Evolutionary conservation across 2,888 invertebrate species (phyloP).

Genomic region (Cistogaster globosa): DNA sequence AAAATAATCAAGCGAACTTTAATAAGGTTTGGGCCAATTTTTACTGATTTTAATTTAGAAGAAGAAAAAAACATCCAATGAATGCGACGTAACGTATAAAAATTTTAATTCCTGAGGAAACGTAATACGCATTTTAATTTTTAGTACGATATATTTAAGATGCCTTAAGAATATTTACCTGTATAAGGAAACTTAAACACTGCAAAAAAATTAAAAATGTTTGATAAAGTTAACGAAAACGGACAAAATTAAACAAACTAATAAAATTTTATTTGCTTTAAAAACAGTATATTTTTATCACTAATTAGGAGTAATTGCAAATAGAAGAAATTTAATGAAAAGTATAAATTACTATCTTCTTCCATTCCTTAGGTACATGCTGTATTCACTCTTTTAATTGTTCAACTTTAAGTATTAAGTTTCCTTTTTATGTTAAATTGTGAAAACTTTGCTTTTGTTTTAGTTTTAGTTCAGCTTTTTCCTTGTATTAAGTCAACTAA

Average conservation of each 20-base stretch:
- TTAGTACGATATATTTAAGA: no score
- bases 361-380: neutral
- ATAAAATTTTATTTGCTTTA: constrained; percentile 16
- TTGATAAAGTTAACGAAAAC: neutral
- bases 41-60: no score
- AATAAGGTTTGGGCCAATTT: no score
- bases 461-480: neutral
- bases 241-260: constrained; percentile 2
- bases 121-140: no score
- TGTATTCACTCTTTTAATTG: constrained; percentile 1
- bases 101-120: no score
- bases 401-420: constrained; percentile 5
- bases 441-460: constrained; percentile 30
- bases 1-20: no score
- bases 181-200: constrained; percentile 5
- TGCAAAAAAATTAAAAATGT: neutral
- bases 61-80: no score
- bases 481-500: constrained; percentile 27
- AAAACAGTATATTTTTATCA: constrained; percentile 9
- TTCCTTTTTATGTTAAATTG: constrained; percentile 11
- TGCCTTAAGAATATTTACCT: no score
- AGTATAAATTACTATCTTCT: neutral
- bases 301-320: constrained; percentile 17
- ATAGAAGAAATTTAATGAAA: no score
- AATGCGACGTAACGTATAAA: no score